phyloP scores from a whole-genome alignment of 1,140 invertebrate species.

The Elysia chlorotica region DNA sequence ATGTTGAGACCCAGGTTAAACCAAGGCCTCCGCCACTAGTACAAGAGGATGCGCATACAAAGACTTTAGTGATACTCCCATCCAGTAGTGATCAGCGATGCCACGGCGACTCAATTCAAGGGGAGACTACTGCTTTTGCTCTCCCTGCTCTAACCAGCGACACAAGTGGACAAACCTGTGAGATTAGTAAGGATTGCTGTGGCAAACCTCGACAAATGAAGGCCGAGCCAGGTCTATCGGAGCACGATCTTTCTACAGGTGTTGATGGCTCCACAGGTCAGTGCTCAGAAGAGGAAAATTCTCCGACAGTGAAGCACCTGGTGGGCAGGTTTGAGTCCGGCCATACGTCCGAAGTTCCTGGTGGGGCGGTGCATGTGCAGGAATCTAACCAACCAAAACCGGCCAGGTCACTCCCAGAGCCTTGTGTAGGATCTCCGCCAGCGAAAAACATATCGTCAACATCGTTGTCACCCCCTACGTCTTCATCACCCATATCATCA shows the following conservation, averaged over 20 bases:
- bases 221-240: background rate
- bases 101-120: background rate
- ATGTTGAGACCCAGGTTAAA: too few species aligned
- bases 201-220: background rate
- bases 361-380: background rate
- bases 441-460: background rate
- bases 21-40: too few species aligned
- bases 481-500: background rate
- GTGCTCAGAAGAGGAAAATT: conserved; percentile 3
- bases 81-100: background rate
- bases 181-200: background rate
- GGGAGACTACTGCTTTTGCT: background rate
- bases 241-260: background rate
- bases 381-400: background rate
- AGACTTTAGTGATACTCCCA: background rate
- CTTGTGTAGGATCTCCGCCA: background rate
- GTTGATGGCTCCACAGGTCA: background rate
- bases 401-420: background rate
- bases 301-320: conserved; percentile 37
- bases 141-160: background rate
- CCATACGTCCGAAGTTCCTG: background rate
- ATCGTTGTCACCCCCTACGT: background rate
- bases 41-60: background rate
- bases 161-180: background rate
- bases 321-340: conserved; percentile 41